Evolutionary conservation across 2,888 invertebrate genomes (phyloP).

Genomic region (Tetranychus truncatus): DNA sequence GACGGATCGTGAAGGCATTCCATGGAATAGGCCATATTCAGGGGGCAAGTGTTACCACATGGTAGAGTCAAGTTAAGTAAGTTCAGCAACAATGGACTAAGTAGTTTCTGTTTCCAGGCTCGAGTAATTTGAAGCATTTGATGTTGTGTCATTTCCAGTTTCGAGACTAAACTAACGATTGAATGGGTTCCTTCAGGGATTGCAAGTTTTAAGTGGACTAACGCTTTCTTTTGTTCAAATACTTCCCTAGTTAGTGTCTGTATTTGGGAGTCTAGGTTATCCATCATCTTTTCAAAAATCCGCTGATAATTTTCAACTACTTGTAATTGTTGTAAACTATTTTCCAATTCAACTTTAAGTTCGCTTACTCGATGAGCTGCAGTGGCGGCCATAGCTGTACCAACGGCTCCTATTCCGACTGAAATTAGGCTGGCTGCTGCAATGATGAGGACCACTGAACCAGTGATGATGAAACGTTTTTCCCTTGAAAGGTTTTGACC

Average conservation of each 20-base stretch:
- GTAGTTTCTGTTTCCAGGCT: not conserved
- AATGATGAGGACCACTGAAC: not conserved
- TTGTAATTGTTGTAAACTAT: not conserved
- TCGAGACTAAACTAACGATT: not conserved
- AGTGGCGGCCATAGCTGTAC: not conserved
- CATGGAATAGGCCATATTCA: constrained; percentile 1
- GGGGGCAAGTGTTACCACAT: not conserved
- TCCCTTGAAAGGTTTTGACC: not conserved
- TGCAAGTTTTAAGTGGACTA: not conserved
- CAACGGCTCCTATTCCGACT: not conserved
- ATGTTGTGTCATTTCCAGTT: not conserved
- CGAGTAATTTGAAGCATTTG: not conserved
- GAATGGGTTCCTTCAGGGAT: not conserved
- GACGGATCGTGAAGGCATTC: not conserved
- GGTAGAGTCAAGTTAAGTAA: constrained; percentile 4
- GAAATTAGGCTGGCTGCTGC: not conserved
- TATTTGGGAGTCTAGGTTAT: not conserved
- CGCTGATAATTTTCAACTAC: not conserved
- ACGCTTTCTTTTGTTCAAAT: not conserved
- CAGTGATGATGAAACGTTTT: constrained; percentile 1
- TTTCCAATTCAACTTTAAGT: not conserved
- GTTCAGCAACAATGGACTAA: not conserved
- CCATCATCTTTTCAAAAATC: not conserved
- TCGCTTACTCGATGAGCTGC: not conserved
- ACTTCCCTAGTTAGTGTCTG: not conserved